Base-by-base conservation (phyloP, 2,888 invertebrate species). In the Drosophila colorata region DNA sequence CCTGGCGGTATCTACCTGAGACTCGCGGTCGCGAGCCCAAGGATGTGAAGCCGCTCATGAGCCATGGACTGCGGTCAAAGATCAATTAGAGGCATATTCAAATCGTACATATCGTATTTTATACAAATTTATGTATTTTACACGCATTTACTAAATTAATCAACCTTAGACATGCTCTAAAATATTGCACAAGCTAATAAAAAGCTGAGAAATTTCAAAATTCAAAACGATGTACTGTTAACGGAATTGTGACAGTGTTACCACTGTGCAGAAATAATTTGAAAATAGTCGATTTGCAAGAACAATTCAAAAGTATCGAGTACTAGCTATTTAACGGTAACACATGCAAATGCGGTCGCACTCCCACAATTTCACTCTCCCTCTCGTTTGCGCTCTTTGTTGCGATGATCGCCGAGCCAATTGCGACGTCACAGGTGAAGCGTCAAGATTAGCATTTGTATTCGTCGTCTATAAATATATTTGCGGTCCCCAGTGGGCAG, bases 61-160 rank as follows among this genome's bases (percentile, higher is more conserved):
- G 77, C 14, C 92, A 93, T 72, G 96, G 96, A 16, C 93, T 96
- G 48, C 90, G 90, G 1, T 95, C 95, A 0, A 90, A 87, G 48
- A 61, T 79, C 20, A 76, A 78, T 41, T 83, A 73, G 63, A 38
- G 31, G 8, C 14, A 48, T 16, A 13, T 46, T 20, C 33, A 37
- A 9, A 14, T 14, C 8, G 18, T 46, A 14, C 33, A 13, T 33
- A 33, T 33, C 33, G 33, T 13, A 33, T 13, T 33, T 13, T 16
- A 33, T 13, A 23, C 5, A 49, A 5, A 37, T 4, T n/a, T 18
- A 33, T 40, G 2, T 40, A 23, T 14, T 13, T 16, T n/a, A 6
- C 9, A 11, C 20, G 33, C 11, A 51, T 35, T 47, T 63, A 41
- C 47, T 25, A 25, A 11, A 16, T 11, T 47, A 55, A 33, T 14